Evolutionary conservation across 2,888 invertebrate genomes (phyloP).

Genomic region (Caprella mutica): DNA sequence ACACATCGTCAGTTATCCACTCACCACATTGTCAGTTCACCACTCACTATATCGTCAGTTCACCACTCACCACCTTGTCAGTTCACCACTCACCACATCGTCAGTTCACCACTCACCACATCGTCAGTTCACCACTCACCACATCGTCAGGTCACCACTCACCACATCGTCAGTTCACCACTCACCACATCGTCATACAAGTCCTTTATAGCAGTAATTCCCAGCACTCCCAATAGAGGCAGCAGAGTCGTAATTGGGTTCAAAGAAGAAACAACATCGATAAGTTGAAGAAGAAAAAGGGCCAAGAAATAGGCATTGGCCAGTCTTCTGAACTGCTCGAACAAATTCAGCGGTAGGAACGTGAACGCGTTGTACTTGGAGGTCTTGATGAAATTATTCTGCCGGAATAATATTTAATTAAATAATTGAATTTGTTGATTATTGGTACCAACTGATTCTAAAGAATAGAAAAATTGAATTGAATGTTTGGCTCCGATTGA

Average conservation of each 20-base stretch:
- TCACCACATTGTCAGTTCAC: background rate
- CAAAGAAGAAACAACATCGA: constrained; percentile 92
- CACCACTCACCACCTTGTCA: no score
- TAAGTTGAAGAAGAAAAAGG: constrained; percentile 80
- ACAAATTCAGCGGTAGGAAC: constrained; percentile 93
- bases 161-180: constrained; percentile 75
- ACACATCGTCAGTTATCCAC: background rate
- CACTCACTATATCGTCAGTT: background rate
- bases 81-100: no score
- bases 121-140: background rate
- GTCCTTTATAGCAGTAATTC: constrained; percentile 92
- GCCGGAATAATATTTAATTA: constrained; percentile 37
- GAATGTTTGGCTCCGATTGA: background rate
- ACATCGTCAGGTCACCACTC: constrained; percentile 45
- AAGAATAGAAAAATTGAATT: background rate
- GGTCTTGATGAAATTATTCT: constrained; percentile 99
- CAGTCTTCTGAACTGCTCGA: constrained; percentile 98
- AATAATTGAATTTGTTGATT: background rate
- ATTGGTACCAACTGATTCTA: background rate
- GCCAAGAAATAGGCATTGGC: constrained; percentile 99
- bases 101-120: no score
- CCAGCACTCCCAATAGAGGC: constrained; percentile 85
- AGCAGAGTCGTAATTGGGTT: constrained; percentile 94
- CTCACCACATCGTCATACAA: constrained; percentile 97
- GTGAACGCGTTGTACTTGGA: constrained; percentile 96